Evolutionary conservation across 2,113 vertebrate species (phyloP).

Genomic region (Notothenia coriiceps): DNA sequence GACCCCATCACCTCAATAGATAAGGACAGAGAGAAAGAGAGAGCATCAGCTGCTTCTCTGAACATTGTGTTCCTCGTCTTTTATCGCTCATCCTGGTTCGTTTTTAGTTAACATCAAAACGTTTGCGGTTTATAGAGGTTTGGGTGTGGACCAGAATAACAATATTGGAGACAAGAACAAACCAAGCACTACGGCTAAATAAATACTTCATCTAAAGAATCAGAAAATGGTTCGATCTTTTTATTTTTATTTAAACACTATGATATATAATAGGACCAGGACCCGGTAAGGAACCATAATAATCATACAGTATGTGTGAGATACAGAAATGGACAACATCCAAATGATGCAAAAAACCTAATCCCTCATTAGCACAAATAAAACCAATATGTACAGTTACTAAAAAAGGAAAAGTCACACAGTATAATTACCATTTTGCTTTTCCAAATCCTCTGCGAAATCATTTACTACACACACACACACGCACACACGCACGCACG

Average conservation of each 20-base stretch:
- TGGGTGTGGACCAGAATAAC: background rate
- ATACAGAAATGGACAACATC: background rate
- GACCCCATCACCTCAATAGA: conserved; percentile 10
- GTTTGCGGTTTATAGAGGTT: background rate
- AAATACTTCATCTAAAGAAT: background rate
- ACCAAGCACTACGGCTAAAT: background rate
- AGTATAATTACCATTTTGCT: background rate
- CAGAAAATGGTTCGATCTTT: background rate
- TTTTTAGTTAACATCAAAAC: background rate
- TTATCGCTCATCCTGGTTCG: conserved; percentile 11
- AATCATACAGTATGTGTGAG: background rate
- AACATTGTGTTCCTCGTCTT: conserved; percentile 39
- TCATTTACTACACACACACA: background rate
- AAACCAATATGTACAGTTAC: background rate
- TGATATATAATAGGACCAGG: background rate
- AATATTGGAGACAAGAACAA: background rate
- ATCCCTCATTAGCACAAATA: conserved; percentile 2
- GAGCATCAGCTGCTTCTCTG: conserved; percentile 44
- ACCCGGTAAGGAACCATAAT: background rate
- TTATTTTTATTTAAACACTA: background rate
- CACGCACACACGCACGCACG: background rate
- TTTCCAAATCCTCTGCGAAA: background rate
- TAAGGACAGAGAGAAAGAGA: conserved; percentile 6
- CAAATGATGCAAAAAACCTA: background rate
- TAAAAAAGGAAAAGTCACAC: background rate